A percentile compares a stretch with the other conserved stretches of the same genome.
phyloP scores from a whole-genome alignment of 2,113 vertebrate genomes.

The Passer montanus region DNA sequence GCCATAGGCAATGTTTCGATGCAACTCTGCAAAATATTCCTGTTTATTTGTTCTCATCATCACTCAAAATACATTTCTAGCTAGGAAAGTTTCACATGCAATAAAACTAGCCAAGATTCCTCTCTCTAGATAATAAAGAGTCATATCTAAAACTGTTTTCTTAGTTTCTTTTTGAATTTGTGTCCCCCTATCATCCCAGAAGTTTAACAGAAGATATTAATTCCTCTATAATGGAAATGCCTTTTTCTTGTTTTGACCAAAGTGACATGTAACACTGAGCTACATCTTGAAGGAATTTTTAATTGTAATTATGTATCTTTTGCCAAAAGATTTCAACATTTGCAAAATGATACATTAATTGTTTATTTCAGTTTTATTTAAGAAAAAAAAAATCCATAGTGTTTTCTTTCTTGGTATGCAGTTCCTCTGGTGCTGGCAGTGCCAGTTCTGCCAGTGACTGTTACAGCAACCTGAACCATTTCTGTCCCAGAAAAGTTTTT shows the following conservation, averaged over 20 bases:
- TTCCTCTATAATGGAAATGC: neutral
- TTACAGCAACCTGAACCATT: neutral
- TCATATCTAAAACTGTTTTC: neutral
- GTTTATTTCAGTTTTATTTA: neutral
- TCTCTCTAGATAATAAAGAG: neutral
- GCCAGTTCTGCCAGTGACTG: neutral
- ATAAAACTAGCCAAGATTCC: neutral
- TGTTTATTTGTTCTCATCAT: neutral
- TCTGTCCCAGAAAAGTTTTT: neutral
- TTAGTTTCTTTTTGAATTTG: neutral
- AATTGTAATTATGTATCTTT: neutral
- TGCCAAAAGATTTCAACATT: neutral
- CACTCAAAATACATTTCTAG: neutral
- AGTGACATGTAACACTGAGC: neutral
- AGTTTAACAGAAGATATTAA: neutral
- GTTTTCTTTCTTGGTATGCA: neutral
- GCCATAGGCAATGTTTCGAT: neutral
- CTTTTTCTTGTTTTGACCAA: neutral
- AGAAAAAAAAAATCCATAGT: neutral
- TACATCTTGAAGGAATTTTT: neutral
- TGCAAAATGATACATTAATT: neutral
- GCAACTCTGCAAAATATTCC: neutral
- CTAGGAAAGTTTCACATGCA: neutral
- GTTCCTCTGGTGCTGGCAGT: neutral
- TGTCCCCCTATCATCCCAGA: neutral